Percentiles rank a stretch among this genome's conserved stretches.
Evolutionary conservation across 2,888 invertebrate genomes (phyloP).

Genomic region (Diarsia dahlii): DNA sequence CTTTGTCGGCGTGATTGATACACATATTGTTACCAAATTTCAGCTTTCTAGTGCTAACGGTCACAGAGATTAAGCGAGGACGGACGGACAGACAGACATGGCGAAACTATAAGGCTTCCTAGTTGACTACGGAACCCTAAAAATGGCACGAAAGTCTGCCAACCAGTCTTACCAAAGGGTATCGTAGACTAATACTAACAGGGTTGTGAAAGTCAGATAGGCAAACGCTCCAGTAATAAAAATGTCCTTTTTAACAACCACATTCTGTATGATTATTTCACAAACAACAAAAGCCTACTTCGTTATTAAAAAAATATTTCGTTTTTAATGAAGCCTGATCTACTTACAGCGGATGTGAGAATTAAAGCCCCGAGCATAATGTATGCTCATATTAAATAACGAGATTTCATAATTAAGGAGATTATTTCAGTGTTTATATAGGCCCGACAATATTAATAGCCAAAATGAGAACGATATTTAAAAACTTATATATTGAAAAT

Average conservation of each 20-base stretch:
- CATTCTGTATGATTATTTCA: neutral
- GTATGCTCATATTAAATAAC: constrained; percentile 31
- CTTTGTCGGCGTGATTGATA: too few relatives aligned
- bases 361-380: constrained; percentile 16
- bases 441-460: constrained; percentile 11
- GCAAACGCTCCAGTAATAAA: neutral
- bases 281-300: neutral
- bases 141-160: too few relatives aligned
- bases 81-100: too few relatives aligned
- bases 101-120: too few relatives aligned
- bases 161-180: neutral
- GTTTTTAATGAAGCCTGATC: constrained; percentile 33
- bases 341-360: constrained; percentile 26
- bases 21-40: too few relatives aligned
- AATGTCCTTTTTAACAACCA: neutral
- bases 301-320: constrained; percentile 15
- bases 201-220: neutral
- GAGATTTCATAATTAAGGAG: constrained; percentile 43
- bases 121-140: too few relatives aligned
- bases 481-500: neutral
- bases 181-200: neutral
- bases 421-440: constrained; percentile 36
- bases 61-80: too few relatives aligned
- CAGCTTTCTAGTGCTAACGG: too few relatives aligned
- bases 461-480: neutral